A percentile compares a stretch with the other conserved stretches of the same genome.
These are phyloP conservation scores for Eupleurogrammus muticus DNA, from an alignment of 2,797 vertebrate genomes.

Conservation along the genomic window DNA sequence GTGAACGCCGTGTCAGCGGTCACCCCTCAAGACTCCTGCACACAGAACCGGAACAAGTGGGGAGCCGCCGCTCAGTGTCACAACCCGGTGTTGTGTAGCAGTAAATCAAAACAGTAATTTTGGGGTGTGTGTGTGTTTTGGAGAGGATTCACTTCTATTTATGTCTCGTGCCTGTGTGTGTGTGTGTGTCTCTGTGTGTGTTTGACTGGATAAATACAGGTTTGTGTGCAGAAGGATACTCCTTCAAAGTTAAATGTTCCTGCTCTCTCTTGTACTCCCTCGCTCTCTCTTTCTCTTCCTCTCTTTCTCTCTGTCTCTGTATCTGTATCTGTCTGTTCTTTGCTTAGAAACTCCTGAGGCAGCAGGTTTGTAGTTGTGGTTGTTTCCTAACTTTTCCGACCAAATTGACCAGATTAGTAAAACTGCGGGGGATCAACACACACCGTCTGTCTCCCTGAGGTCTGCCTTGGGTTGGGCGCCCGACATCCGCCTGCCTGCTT, in stretches of 20 bases:
- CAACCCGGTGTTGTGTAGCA: slow-evolving; percentile 33
- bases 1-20: too few species aligned
- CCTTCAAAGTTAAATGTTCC: slow-evolving; percentile 14
- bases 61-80: slow-evolving; percentile 53
- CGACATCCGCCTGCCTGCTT: neutral
- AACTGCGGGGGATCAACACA: neutral
- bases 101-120: slow-evolving; percentile 55
- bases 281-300: too few species aligned
- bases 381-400: neutral
- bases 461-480: neutral
- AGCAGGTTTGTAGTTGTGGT: slow-evolving; percentile 20
- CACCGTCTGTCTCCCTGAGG: slow-evolving; percentile 1
- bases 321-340: neutral
- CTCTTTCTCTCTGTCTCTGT: too few species aligned
- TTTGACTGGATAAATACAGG: slow-evolving; percentile 1
- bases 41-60: slow-evolving; percentile 55
- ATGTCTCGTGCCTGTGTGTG: slow-evolving; percentile 6
- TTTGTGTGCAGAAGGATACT: slow-evolving; percentile 11
- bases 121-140: slow-evolving; percentile 19
- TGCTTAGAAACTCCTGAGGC: neutral
- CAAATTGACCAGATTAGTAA: slow-evolving; percentile 5
- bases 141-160: slow-evolving; percentile 16
- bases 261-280: too few species aligned
- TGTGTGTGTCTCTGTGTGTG: slow-evolving; percentile 8
- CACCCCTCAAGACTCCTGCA: slow-evolving; percentile 38